Evolutionary conservation across 2,797 vertebrate species (phyloP), one percentile per base, ranked within the genome.

Genomic region (Eulemur mongoz): DNA sequence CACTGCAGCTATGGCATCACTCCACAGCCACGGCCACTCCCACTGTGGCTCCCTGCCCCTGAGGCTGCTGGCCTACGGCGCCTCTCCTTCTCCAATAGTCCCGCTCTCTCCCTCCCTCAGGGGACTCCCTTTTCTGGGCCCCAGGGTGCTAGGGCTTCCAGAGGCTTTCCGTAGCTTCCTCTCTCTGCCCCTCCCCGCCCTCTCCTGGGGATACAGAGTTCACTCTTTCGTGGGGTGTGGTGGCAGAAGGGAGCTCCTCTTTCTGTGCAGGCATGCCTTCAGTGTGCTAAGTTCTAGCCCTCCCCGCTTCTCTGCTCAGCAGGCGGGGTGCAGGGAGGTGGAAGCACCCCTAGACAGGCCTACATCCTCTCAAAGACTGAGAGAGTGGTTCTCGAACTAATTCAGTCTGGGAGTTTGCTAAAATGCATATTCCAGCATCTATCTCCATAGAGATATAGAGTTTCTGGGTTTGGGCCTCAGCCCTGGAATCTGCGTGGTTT

Each of bases 401-500:
- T 82, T 91, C 57, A 86, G 38, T 82, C 35, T 5, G 32, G 11
- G 76, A 90, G n/a, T 81, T 93, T 35, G 54, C 43, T 70, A 93
- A 91, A 61, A 83, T 70, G 32, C 59, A 40, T 75, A 81, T 69
- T 93, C 65, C 54, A 81, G 57, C 78, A 87, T 81, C 59, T 63
- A 43, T 84, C 85, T 65, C 82, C 92, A 91, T 32, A 96, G 75
- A 93, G 84, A 94, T 72, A 70, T 9, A 83, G 15, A 59, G 52
- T 76, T 59, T 81, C 85, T 93, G 32, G 25, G 59, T 73, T 94
- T 93, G 88, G 54, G 89, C 22, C 72, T 93, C 65, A 93, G 80
- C 72, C 89, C 61, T 93, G 78, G 61, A 95, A 88, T 87, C 52
- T 89, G 40, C 32, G 84, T 32, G 11, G 11, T 96, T 93, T 96